phyloP scores from a whole-genome alignment of 2,797 vertebrate species.

The Etheostoma nigrum region DNA sequence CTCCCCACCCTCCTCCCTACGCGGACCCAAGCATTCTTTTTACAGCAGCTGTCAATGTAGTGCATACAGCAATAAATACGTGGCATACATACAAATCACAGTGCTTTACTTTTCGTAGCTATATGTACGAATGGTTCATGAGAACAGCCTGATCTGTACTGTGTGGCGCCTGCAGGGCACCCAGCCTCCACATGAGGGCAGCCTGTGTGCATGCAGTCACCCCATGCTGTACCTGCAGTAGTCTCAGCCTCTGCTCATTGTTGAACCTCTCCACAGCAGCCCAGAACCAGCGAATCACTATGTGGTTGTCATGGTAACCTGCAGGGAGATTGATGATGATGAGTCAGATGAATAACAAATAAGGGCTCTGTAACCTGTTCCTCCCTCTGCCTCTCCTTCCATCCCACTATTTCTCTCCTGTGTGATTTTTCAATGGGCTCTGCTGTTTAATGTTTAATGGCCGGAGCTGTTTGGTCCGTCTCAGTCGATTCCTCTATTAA shows the following conservation, averaged over 20 bases:
- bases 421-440: slow-evolving; percentile 46
- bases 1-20: no score
- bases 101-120: no score
- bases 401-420: background rate
- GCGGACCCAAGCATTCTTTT: no score
- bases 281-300: slow-evolving; percentile 99
- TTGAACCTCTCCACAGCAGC: slow-evolving; percentile 98
- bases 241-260: slow-evolving; percentile 96
- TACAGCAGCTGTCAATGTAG: no score
- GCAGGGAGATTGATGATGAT: slow-evolving; percentile 55
- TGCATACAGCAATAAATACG: no score
- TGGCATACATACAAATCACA: no score
- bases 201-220: slow-evolving; percentile 6
- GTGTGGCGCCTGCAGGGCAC: slow-evolving; percentile 25
- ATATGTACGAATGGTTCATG: no score
- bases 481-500: slow-evolving; percentile 71
- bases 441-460: slow-evolving; percentile 69
- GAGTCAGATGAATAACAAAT: slow-evolving; percentile 70
- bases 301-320: slow-evolving; percentile 99
- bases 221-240: slow-evolving; percentile 88
- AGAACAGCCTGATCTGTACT: background rate
- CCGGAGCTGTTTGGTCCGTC: slow-evolving; percentile 35
- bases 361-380: slow-evolving; percentile 10
- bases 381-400: background rate
- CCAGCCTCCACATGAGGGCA: slow-evolving; percentile 53